Conservation (phyloP, 2,113 vertebrate species). For the Dolichallabes microphthalmus region DNA sequence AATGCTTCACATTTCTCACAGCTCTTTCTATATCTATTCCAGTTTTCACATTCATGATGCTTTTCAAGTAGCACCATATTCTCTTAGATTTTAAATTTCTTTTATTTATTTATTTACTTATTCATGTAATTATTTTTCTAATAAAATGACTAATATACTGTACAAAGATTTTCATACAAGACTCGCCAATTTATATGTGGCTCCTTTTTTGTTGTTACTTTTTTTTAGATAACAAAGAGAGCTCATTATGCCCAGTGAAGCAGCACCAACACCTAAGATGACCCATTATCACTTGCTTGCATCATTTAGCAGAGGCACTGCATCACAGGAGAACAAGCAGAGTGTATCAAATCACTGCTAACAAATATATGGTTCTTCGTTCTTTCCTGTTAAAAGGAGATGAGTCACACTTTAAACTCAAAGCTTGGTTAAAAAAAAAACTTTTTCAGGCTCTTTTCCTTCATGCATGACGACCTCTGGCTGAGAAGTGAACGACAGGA, state of each 20-base stretch:
- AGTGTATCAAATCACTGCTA: background rate
- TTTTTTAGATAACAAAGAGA: background rate
- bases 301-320: background rate
- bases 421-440: background rate
- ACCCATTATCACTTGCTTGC: conserved; percentile 25
- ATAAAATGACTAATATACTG: background rate
- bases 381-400: conserved; percentile 7
- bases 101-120: background rate
- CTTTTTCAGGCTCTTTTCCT: background rate
- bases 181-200: background rate
- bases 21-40: background rate
- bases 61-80: background rate
- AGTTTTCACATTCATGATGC: background rate
- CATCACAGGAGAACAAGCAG: conserved; percentile 13
- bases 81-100: background rate
- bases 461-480: background rate
- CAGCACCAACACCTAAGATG: background rate
- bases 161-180: background rate
- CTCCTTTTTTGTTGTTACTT: background rate
- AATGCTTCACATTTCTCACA: background rate
- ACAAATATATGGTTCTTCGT: background rate
- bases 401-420: conserved; percentile 41
- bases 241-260: conserved; percentile 23
- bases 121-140: background rate
- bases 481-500: conserved; percentile 24